Evolutionary conservation across 2,113 vertebrate species (phyloP).

Genomic region (Chaetops frenatus): DNA sequence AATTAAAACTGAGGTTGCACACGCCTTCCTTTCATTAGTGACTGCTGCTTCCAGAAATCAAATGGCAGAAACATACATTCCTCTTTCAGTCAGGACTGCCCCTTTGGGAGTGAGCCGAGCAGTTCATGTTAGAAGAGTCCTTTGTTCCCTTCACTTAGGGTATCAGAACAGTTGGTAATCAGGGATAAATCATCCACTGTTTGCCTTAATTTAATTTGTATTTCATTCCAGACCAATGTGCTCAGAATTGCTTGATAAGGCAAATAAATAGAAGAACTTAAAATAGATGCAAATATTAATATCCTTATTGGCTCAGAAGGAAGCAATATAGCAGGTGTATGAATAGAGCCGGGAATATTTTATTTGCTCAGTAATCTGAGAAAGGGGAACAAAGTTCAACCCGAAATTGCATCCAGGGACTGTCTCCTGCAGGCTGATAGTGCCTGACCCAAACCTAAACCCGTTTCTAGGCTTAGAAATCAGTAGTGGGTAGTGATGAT

Average conservation of each 20-base stretch:
- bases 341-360: neutral
- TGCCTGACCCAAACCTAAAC: neutral
- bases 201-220: slow-evolving; percentile 52
- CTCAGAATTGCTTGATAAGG: neutral
- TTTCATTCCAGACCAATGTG: slow-evolving; percentile 28
- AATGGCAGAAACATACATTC: slow-evolving; percentile 43
- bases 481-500: neutral
- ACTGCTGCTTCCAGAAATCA: slow-evolving; percentile 37
- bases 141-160: slow-evolving; percentile 60
- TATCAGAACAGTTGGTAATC: slow-evolving; percentile 4
- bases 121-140: slow-evolving; percentile 22
- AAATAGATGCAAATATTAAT: neutral
- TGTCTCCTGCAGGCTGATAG: neutral
- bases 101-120: slow-evolving; percentile 44
- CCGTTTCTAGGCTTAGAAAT: neutral
- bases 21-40: slow-evolving; percentile 29
- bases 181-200: slow-evolving; percentile 27
- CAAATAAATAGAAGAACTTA: slow-evolving; percentile 19
- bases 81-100: slow-evolving; percentile 42
- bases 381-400: neutral
- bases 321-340: neutral
- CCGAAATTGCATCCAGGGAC: neutral
- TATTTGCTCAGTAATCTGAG: neutral
- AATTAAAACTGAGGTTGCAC: neutral
- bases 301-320: neutral